A percentile compares a stretch with the other conserved stretches of the same genome.
These are phyloP conservation scores for Hyles vespertilio DNA, from an alignment of 1,140 invertebrate species.

Conservation along the genomic window DNA sequence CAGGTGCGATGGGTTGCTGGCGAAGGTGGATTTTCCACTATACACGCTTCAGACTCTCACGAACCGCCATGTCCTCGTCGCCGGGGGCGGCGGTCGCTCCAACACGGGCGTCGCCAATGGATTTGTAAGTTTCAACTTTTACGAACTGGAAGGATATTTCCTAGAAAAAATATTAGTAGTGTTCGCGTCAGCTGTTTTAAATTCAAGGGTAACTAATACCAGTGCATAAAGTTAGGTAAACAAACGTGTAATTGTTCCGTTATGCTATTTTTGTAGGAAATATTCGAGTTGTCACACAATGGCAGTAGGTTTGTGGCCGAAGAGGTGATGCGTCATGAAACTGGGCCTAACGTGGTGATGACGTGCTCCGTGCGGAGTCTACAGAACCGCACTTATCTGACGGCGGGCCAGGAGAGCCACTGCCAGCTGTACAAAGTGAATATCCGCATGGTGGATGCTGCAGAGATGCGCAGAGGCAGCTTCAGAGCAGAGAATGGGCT, in stretches of 20 bases:
- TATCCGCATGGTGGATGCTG: conserved; percentile 78
- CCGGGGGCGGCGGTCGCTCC: conserved; percentile 94
- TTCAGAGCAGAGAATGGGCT: conserved; percentile 70
- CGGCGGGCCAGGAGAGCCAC: conserved; percentile 93
- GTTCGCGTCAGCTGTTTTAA: conserved; percentile 44
- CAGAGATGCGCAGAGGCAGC: conserved; percentile 65
- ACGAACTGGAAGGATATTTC: background rate
- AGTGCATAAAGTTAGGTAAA: background rate
- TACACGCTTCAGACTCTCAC: conserved; percentile 94
- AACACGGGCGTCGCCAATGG: conserved; percentile 97
- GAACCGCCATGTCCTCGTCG: conserved; percentile 94
- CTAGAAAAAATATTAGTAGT: conserved; percentile 4
- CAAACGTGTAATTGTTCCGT: conserved; percentile 2
- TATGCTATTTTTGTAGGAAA: conserved; percentile 81
- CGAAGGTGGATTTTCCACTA: conserved; percentile 93
- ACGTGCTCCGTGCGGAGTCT: conserved; percentile 84
- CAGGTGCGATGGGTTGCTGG: conserved; percentile 81
- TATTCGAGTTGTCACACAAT: conserved; percentile 92
- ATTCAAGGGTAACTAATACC: conserved; percentile 8
- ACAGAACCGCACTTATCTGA: conserved; percentile 82
- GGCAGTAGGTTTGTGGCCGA: conserved; percentile 87
- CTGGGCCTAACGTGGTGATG: conserved; percentile 93
- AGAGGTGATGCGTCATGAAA: conserved; percentile 91
- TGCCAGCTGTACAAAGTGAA: conserved; percentile 92
- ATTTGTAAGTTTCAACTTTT: conserved; percentile 83